phyloP scores from a whole-genome alignment of 2,113 vertebrate genomes.

The Psittacara wagleri region DNA sequence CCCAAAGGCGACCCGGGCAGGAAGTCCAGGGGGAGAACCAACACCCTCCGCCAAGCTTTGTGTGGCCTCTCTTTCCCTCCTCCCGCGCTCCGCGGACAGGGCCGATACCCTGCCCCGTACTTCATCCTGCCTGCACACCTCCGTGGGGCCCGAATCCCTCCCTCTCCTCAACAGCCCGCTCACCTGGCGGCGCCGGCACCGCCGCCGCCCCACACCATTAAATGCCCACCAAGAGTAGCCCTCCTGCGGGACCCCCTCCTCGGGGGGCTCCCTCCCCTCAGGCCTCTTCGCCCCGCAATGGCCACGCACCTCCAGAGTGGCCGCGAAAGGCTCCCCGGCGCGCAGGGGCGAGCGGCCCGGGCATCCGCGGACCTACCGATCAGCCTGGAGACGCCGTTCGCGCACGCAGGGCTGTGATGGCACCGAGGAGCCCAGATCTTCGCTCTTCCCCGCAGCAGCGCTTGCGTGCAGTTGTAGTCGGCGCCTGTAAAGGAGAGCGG shows the following conservation, averaged over 20 bases:
- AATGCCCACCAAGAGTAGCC: background rate
- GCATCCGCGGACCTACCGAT: constrained; percentile 16
- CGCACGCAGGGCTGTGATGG: background rate
- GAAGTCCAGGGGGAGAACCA: background rate
- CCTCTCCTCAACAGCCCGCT: background rate
- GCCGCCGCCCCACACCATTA: background rate
- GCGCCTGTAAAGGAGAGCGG: background rate
- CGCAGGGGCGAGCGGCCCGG: background rate
- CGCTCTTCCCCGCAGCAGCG: background rate
- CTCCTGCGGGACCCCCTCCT: background rate
- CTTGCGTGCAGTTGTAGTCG: background rate
- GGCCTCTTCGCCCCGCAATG: background rate
- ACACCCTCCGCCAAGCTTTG: background rate
- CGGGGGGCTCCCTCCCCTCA: no score
- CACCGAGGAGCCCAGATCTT: background rate
- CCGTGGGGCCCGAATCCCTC: background rate
- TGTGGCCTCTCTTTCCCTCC: background rate
- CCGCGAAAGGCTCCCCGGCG: background rate
- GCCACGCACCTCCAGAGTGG: background rate
- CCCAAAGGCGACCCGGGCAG: background rate
- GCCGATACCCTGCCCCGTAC: background rate
- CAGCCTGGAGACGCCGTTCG: background rate
- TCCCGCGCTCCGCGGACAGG: background rate
- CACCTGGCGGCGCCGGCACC: background rate
- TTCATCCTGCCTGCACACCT: background rate